A percentile compares a stretch with the other conserved stretches of the same genome.
Evolutionary conservation across 2,888 invertebrate species (phyloP).

Genomic region (Drosophila kokeensis): DNA sequence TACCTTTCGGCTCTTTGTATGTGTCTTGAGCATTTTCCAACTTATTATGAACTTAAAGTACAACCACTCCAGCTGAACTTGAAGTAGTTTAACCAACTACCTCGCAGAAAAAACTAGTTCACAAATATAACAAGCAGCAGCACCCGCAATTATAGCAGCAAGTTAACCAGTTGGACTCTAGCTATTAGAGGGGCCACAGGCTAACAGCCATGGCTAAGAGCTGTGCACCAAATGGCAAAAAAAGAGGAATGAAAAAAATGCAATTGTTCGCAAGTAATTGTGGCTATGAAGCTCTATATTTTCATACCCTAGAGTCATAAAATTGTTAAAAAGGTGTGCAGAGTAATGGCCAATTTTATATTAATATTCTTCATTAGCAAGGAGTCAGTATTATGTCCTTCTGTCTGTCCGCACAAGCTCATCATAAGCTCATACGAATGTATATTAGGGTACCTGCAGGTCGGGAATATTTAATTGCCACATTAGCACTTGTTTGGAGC

Average conservation of each 20-base stretch:
- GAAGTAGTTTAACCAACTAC: slow-evolving; percentile 13
- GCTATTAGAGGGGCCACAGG: slow-evolving; percentile 32
- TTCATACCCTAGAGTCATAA: background rate
- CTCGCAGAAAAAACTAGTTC: slow-evolving; percentile 1
- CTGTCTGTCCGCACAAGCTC: background rate
- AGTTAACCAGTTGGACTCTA: slow-evolving; percentile 50
- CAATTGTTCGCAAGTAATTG: background rate
- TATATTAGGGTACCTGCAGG: background rate
- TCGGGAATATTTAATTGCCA: background rate
- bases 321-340: background rate
- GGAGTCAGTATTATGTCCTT: background rate
- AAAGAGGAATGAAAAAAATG: background rate
- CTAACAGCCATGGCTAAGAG: slow-evolving; percentile 26
- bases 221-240: slow-evolving; percentile 18
- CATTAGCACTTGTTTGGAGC: background rate
- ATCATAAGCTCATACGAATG: background rate
- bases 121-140: background rate
- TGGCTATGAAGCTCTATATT: background rate
- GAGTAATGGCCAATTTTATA: background rate
- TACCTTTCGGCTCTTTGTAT: background rate
- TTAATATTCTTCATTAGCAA: background rate
- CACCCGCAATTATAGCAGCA: background rate
- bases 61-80: background rate
- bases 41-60: background rate
- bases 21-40: background rate